These are phyloP conservation scores for Callimorpha dominula DNA, from an alignment of 2,888 invertebrate genomes.

Conservation along the genomic window DNA sequence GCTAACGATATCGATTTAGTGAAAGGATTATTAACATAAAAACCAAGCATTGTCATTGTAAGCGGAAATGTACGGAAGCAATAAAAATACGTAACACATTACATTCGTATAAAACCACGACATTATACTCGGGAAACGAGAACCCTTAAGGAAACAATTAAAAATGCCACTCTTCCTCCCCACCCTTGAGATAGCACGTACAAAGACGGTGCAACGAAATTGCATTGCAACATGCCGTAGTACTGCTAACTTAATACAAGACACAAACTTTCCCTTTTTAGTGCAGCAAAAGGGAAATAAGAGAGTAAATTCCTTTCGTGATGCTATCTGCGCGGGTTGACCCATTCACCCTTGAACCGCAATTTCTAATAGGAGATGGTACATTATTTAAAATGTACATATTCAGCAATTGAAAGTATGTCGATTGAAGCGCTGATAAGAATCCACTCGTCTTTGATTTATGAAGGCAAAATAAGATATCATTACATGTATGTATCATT, in stretches of 20 bases:
- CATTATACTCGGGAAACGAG: constrained; percentile 24
- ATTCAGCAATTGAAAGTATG: constrained; percentile 47
- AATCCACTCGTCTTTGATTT: constrained; percentile 41
- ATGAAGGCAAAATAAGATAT: constrained; percentile 32
- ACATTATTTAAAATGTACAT: constrained; percentile 48
- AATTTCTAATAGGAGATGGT: constrained; percentile 62
- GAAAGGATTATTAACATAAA: not conserved
- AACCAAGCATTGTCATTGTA: not conserved
- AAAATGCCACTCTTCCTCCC: constrained; percentile 33
- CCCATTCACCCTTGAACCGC: constrained; percentile 63
- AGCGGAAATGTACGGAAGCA: constrained; percentile 12
- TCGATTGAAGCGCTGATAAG: constrained; percentile 40
- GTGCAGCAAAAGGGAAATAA: constrained; percentile 44
- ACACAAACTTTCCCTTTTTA: constrained; percentile 52
- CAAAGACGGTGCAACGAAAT: constrained; percentile 33
- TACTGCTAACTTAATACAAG: constrained; percentile 19
- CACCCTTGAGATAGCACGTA: constrained; percentile 30
- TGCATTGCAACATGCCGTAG: constrained; percentile 28
- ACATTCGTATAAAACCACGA: constrained; percentile 9
- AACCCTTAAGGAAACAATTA: constrained; percentile 34
- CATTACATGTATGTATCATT: constrained; percentile 19
- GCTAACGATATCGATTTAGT: not conserved
- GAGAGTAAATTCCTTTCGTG: constrained; percentile 44
- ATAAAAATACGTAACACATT: constrained; percentile 14
- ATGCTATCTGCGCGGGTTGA: constrained; percentile 36